Percentiles rank a stretch among this genome's conserved stretches.
Evolutionary conservation across 2,113 vertebrate genomes (phyloP).

Genomic region (Donacobius atricapilla): DNA sequence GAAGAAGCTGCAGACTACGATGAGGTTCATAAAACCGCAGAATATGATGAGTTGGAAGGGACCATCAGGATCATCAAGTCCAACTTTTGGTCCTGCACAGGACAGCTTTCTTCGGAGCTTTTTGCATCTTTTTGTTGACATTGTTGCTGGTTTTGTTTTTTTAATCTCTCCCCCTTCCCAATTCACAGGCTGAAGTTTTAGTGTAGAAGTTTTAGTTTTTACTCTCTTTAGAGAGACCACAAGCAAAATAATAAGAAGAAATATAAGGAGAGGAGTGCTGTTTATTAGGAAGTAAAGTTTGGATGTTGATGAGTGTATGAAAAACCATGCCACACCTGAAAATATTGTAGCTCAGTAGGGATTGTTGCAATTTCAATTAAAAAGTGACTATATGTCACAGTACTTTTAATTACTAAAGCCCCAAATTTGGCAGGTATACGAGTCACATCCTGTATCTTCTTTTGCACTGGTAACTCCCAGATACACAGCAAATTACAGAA

Average conservation of each 20-base stretch:
- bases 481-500: not conserved
- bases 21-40: not conserved
- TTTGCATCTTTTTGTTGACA: not conserved
- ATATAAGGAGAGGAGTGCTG: not conserved
- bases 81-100: not conserved
- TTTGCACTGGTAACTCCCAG: not conserved
- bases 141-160: not conserved
- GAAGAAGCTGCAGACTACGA: accelerated
- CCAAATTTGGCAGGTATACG: not conserved
- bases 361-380: not conserved
- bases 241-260: not conserved
- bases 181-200: not conserved
- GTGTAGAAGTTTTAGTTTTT: not conserved
- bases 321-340: not conserved
- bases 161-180: accelerated
- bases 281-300: not conserved
- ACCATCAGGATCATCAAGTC: too few relatives aligned
- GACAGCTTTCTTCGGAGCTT: not conserved
- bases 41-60: not conserved
- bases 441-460: not conserved
- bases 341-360: not conserved
- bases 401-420: not conserved
- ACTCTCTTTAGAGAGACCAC: too few relatives aligned
- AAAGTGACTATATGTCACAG: not conserved
- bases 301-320: not conserved